These are phyloP conservation scores for Mus spicilegus DNA, from an alignment of 2,113 vertebrate genomes.

Conservation along the genomic window DNA sequence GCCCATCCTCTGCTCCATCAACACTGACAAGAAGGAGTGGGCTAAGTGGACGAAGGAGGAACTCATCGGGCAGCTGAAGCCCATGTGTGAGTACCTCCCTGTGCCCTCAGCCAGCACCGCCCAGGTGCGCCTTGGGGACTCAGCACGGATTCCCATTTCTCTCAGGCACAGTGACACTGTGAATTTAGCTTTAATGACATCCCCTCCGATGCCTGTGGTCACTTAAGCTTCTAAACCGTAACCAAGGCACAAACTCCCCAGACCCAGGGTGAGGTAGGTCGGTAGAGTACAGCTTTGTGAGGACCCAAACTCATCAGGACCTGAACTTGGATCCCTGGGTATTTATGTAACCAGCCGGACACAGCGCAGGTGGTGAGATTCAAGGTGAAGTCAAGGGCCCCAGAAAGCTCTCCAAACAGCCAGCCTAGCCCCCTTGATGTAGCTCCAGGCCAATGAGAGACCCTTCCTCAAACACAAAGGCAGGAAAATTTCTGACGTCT, in stretches of 20 bases:
- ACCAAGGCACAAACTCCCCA: neutral
- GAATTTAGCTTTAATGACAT: neutral
- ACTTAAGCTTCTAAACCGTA: accelerated
- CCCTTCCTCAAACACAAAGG: neutral
- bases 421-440: neutral
- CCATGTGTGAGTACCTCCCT: constrained; percentile 95
- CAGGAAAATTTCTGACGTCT: neutral
- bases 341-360: neutral
- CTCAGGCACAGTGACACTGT: accelerated
- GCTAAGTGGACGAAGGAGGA: constrained; percentile 99
- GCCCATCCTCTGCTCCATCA: constrained; percentile 99
- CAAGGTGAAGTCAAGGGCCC: no score
- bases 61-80: constrained; percentile 98
- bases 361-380: neutral
- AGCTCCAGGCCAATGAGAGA: neutral
- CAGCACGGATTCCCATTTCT: accelerated
- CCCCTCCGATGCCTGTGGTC: accelerated
- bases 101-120: neutral
- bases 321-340: neutral
- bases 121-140: accelerated
- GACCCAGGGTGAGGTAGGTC: neutral
- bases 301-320: no score
- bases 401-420: neutral
- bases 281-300: neutral
- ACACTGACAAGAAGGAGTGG: constrained; percentile 99